Percentiles rank a stretch among this genome's conserved stretches.
These are phyloP conservation scores for Clanis bilineata DNA, from an alignment of 2,888 invertebrate genomes.

Conservation along the genomic window DNA sequence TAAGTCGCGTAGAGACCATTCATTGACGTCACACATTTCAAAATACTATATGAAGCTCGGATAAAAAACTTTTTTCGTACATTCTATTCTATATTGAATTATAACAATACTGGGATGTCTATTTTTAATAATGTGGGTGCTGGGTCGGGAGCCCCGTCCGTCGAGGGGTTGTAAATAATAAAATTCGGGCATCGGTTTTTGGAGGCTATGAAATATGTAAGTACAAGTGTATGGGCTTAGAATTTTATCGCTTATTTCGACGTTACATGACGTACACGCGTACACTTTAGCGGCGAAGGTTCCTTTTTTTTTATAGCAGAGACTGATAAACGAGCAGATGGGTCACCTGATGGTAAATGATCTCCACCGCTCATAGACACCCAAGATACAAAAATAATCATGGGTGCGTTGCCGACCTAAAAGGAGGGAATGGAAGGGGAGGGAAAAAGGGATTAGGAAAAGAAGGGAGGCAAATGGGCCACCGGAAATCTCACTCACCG, in stretches of 20 bases:
- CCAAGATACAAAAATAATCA: too few relatives aligned
- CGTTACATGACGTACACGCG: not conserved
- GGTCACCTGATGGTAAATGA: too few relatives aligned
- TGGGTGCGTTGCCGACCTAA: too few relatives aligned
- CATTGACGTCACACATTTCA: too few relatives aligned
- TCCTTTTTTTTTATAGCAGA: not conserved
- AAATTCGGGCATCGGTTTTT: not conserved
- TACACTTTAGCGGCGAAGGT: not conserved
- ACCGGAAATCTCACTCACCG: too few relatives aligned
- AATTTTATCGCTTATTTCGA: not conserved
- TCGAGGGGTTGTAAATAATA: not conserved
- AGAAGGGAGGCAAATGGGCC: too few relatives aligned
- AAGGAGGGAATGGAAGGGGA: too few relatives aligned
- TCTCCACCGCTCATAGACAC: too few relatives aligned
- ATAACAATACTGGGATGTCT: not conserved
- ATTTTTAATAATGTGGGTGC: conserved; percentile 5
- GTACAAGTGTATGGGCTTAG: not conserved
- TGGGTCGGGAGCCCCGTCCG: not conserved
- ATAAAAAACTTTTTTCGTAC: not conserved
- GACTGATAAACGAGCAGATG: too few relatives aligned
- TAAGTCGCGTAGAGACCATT: too few relatives aligned
- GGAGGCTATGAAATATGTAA: not conserved
- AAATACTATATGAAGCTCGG: not conserved
- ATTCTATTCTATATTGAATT: not conserved
- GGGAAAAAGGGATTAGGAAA: too few relatives aligned